Conservation (phyloP, 1,140 invertebrate species). For the Brachionus rotundiformis region DNA sequence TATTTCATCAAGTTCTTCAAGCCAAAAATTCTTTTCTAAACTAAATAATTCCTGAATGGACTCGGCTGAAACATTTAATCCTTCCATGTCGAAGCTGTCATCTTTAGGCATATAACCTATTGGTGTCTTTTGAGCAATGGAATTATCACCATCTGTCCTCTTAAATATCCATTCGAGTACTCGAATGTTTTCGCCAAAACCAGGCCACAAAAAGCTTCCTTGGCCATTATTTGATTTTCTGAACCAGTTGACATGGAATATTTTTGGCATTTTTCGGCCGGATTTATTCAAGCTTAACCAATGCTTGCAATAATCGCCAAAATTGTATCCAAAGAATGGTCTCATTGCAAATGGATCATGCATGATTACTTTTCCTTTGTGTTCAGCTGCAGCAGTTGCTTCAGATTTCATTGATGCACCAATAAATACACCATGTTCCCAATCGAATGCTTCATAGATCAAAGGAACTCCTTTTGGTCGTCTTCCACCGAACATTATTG, state of each 20-base stretch:
- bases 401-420: constrained; percentile 94
- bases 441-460: constrained; percentile 85
- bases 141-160: constrained; percentile 73
- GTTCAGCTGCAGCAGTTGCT: constrained; percentile 94
- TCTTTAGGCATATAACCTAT: constrained; percentile 58
- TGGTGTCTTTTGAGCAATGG: constrained; percentile 57
- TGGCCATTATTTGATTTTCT: constrained; percentile 70
- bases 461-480: constrained; percentile 86
- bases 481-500: constrained; percentile 92
- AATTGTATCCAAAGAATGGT: constrained; percentile 99
- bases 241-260: constrained; percentile 99
- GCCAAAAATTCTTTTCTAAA: constrained; percentile 87
- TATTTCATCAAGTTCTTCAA: constrained; percentile 76
- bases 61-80: constrained; percentile 71
- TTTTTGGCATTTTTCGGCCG: constrained; percentile 75
- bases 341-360: constrained; percentile 99
- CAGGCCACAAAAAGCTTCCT: constrained; percentile 84
- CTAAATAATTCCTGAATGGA: constrained; percentile 76
- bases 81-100: constrained; percentile 72
- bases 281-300: constrained; percentile 82
- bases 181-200: constrained; percentile 93
- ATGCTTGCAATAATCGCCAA: constrained; percentile 89
- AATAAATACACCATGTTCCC: constrained; percentile 94
- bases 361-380: constrained; percentile 91
- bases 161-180: constrained; percentile 91